Percentiles rank a stretch among this genome's conserved stretches.
These are phyloP conservation scores for Tineola bisselliella DNA, from an alignment of 2,888 invertebrate genomes.

Conservation along the genomic window DNA sequence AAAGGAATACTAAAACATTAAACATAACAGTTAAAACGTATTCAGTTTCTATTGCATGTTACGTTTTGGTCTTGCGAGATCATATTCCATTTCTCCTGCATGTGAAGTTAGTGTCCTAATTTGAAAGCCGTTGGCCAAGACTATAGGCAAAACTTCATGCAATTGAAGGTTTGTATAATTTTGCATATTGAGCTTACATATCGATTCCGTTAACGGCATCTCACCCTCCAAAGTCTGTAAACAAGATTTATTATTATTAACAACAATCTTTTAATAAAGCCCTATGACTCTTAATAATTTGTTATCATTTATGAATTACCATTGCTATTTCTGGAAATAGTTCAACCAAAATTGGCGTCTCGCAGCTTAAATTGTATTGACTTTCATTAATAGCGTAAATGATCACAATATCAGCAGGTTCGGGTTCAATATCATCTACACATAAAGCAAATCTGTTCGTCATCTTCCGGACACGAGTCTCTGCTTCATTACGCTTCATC, in stretches of 20 bases:
- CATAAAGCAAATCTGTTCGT: not conserved
- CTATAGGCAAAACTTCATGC: not conserved
- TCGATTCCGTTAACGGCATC: not conserved
- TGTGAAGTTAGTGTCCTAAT: not conserved
- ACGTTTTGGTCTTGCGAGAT: not conserved
- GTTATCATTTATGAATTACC: not conserved
- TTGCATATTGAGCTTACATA: not conserved
- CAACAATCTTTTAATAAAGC: not conserved
- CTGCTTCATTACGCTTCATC: not conserved
- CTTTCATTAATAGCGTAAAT: not conserved
- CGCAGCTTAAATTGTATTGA: not conserved
- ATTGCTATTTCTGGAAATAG: not conserved
- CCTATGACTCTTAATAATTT: not conserved
- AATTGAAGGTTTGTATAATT: not conserved
- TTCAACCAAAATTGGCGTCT: not conserved
- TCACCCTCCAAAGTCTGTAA: conserved; percentile 3
- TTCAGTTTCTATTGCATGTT: not conserved
- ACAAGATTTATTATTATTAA: not conserved
- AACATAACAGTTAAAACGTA: not conserved
- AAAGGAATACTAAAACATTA: no score
- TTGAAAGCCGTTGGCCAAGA: not conserved
- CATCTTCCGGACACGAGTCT: not conserved
- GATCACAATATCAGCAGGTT: not conserved
- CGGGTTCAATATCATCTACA: not conserved
- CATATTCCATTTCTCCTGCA: not conserved